Evolutionary conservation across 1,140 invertebrate species (phyloP), one percentile per base, ranked within the genome.

Genomic region (Cotesia typhae): DNA sequence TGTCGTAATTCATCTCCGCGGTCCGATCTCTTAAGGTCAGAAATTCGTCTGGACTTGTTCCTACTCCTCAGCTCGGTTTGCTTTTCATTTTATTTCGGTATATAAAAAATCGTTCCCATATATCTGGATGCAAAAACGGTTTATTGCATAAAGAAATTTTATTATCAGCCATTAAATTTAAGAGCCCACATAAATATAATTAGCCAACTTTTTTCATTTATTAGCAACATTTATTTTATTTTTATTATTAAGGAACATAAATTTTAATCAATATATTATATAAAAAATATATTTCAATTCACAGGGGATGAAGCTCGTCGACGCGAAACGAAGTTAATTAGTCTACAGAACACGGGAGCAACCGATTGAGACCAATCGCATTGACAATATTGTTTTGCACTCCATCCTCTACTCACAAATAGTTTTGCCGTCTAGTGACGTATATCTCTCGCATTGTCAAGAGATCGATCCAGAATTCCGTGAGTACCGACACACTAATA

Each of bases 1-100:
- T 73, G 74, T 35, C 78, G 77, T 84, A 84, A 81, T 81, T 82
- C 81, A 83, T 83, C 81, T 82, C 79, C 78, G 78, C 70, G 74
- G 76, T 79, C 77, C 77, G 75, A 80, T 79, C 75, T 10, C 7
- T 72, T 76, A 66, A 35, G 68, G 38, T 59, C 37, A 66, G 53
- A 72, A 67, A 60, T 70, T 72, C 20, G 64, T 60, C 52, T 66
- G 36, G 63, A 72, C 52, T 66, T 51, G 14, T 67, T 67, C 38
- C 41, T 67, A 14, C 57, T 66, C 55, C 55, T 1, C 28, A 28
- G 1, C 3, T 28, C 28, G 28, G 28, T 28, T 1, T 28, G 28
- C 28, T 37, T 36, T 51, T 20, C 7, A 9, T 28, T 61, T 53
- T 52, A 53, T 53, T 20, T 67, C 10, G 4, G 9, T 5, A 70